These are phyloP conservation scores for Agriopis marginaria DNA, from an alignment of 2,888 invertebrate genomes.

Conservation along the genomic window DNA sequence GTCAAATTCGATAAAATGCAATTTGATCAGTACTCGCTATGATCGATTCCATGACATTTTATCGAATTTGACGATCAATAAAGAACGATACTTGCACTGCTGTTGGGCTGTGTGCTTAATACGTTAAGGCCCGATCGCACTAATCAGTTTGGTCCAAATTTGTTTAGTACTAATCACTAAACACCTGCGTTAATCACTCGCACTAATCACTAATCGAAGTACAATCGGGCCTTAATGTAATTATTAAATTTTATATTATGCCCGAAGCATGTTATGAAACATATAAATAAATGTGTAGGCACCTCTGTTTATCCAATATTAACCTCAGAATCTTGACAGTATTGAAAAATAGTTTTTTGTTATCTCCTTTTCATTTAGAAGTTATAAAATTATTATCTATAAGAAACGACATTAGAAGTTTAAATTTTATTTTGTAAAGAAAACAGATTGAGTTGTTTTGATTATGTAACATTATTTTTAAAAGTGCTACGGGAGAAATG, in stretches of 20 bases:
- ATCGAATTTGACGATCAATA: too few relatives aligned
- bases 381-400: slow-evolving; percentile 66
- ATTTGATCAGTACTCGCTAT: too few relatives aligned
- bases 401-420: slow-evolving; percentile 64
- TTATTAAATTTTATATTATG: too few relatives aligned
- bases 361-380: slow-evolving; percentile 74
- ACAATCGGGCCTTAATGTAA: too few relatives aligned
- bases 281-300: slow-evolving; percentile 60
- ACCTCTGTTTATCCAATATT: slow-evolving; percentile 60
- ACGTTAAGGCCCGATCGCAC: too few relatives aligned
- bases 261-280: slow-evolving; percentile 72
- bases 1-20: too few relatives aligned
- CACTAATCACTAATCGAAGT: slow-evolving; percentile 51
- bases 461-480: slow-evolving; percentile 80
- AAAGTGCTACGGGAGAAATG: slow-evolving; percentile 81
- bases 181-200: too few relatives aligned
- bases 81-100: too few relatives aligned
- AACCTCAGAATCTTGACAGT: slow-evolving; percentile 61
- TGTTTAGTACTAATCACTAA: too few relatives aligned
- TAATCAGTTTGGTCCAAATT: too few relatives aligned
- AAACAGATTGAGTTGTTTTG: slow-evolving; percentile 64
- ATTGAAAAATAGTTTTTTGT: slow-evolving; percentile 62
- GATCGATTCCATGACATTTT: too few relatives aligned
- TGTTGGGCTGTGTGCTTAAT: too few relatives aligned
- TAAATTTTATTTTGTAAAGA: slow-evolving; percentile 63